phyloP scores from a whole-genome alignment of 2,797 vertebrate genomes.

The Emys orbicularis region DNA sequence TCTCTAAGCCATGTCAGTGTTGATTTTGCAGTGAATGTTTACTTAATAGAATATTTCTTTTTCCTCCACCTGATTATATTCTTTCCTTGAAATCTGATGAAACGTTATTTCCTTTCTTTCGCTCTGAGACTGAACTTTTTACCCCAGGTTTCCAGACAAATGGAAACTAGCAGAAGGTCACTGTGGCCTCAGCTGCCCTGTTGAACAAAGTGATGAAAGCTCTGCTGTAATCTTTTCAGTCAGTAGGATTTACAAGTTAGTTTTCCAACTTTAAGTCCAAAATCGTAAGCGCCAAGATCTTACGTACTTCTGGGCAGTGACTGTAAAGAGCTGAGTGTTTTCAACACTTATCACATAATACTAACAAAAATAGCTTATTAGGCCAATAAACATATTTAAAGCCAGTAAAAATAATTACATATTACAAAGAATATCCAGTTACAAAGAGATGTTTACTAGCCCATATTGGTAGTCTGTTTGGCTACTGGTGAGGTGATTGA shows the following conservation, averaged over 20 bases:
- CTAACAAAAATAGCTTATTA: not conserved
- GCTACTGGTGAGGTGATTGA: not conserved
- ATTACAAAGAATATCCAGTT: not conserved
- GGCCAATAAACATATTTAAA: not conserved
- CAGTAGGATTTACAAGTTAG: not conserved
- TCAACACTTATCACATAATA: not conserved
- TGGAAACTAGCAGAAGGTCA: not conserved
- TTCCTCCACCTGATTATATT: not conserved
- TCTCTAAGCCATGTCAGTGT: not conserved
- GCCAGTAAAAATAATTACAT: not conserved
- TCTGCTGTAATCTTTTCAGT: not conserved
- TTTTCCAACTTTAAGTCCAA: slow-evolving; percentile 19
- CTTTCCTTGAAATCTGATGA: slow-evolving; percentile 12
- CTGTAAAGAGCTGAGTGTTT: not conserved
- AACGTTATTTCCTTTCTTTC: not conserved
- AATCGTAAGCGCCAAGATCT: not conserved
- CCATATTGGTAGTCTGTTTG: not conserved
- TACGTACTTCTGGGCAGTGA: not conserved
- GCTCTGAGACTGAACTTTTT: not conserved
- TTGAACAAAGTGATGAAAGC: not conserved
- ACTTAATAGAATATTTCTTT: slow-evolving; percentile 10
- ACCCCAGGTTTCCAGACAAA: slow-evolving; percentile 5
- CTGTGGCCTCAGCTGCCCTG: not conserved
- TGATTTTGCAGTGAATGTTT: not conserved
- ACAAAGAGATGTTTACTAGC: not conserved